A percentile compares a stretch with the other conserved stretches of the same genome.
These are phyloP conservation scores for Coreius guichenoti DNA, from an alignment of 2,797 vertebrate species.

Conservation along the genomic window DNA sequence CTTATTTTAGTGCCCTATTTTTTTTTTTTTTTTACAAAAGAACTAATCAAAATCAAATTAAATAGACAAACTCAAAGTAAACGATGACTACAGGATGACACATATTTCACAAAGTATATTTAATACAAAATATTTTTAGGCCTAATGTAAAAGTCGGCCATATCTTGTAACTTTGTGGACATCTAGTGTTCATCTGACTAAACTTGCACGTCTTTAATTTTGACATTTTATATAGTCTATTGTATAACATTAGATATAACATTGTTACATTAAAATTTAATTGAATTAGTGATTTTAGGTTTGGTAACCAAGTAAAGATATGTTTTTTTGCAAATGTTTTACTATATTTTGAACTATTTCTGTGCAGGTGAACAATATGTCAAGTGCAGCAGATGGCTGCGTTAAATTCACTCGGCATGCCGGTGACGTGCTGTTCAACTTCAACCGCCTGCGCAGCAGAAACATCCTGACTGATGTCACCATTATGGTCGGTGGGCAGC, in stretches of 20 bases:
- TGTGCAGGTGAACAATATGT: slow-evolving; percentile 77
- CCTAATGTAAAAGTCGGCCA: neutral
- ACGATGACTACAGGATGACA: neutral
- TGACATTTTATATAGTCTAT: neutral
- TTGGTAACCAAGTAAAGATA: neutral
- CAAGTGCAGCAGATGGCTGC: slow-evolving; percentile 89
- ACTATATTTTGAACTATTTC: neutral
- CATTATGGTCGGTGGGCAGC: slow-evolving; percentile 89
- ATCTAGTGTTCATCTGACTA: slow-evolving; percentile 40
- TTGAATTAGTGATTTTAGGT: neutral
- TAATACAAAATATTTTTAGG: neutral
- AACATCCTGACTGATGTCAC: slow-evolving; percentile 90
- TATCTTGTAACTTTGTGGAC: slow-evolving; percentile 28
- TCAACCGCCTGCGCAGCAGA: slow-evolving; percentile 86
- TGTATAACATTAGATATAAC: neutral
- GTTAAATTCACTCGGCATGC: slow-evolving; percentile 97
- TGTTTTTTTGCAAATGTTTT: neutral
- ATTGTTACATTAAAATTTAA: neutral
- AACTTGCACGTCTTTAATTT: neutral
- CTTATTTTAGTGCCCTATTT: no score
- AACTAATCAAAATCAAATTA: neutral
- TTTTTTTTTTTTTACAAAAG: neutral
- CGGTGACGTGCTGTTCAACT: slow-evolving; percentile 93
- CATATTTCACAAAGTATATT: neutral
- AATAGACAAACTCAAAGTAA: neutral